These are phyloP conservation scores for Chelonoidis abingdonii DNA, from an alignment of 2,113 vertebrate species.

Conservation along the genomic window DNA sequence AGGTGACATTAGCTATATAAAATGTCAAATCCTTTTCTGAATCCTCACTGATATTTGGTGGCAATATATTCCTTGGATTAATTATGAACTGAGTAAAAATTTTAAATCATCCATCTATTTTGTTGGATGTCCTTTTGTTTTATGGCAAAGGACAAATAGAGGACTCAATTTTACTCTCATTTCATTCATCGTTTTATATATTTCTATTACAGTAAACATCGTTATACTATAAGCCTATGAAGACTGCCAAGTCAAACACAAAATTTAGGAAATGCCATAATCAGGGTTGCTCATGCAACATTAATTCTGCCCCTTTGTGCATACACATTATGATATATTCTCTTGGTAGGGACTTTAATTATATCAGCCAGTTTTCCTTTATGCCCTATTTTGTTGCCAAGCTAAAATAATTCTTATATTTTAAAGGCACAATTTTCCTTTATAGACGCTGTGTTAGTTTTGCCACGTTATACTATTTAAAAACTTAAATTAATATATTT, in stretches of 20 bases:
- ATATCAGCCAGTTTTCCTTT: background rate
- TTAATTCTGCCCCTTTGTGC: conserved; percentile 5
- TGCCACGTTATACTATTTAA: background rate
- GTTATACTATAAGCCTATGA: no score
- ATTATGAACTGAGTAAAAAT: background rate
- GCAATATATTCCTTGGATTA: background rate
- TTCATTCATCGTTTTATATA: no score
- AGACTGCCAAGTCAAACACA: background rate
- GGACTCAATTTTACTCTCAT: background rate
- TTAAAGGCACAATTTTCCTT: background rate
- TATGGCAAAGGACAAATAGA: background rate
- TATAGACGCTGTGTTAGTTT: fast-evolving
- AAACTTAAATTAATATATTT: background rate
- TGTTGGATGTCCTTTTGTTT: background rate
- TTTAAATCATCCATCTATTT: background rate
- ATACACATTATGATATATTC: background rate
- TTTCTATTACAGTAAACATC: no score
- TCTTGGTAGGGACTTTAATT: background rate
- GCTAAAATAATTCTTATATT: background rate
- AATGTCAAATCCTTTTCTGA: no score
- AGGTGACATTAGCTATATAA: no score
- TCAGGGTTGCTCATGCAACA: background rate
- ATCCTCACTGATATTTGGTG: background rate
- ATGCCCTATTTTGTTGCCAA: background rate
- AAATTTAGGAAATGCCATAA: background rate